Evolutionary conservation across 2,113 vertebrate genomes (phyloP).

Genomic region (Dipodomys spectabilis): DNA sequence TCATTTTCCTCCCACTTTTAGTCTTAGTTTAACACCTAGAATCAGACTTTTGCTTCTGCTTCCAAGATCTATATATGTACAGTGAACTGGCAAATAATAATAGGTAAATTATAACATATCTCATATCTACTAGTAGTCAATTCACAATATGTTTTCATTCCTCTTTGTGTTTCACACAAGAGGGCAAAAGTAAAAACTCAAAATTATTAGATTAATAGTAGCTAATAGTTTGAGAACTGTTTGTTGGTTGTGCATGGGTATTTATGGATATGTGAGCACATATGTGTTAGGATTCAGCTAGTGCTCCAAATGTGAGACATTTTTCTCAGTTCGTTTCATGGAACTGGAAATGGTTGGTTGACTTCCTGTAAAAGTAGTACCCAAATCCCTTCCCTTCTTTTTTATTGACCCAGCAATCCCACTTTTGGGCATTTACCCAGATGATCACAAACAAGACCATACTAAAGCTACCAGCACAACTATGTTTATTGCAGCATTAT

Average conservation of each 20-base stretch:
- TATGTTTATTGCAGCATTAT: too few relatives aligned
- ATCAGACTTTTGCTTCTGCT: not conserved
- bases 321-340: not conserved
- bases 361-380: not conserved
- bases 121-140: too few relatives aligned
- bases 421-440: too few relatives aligned
- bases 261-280: not conserved
- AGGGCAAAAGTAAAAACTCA: not conserved
- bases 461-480: too few relatives aligned
- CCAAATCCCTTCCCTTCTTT: not conserved
- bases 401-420: not conserved
- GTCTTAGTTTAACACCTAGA: not conserved
- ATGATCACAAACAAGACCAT: too few relatives aligned
- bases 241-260: not conserved
- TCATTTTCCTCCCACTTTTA: too few relatives aligned
- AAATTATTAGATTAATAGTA: constrained; percentile 1
- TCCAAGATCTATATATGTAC: not conserved
- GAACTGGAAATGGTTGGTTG: not conserved
- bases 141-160: not conserved
- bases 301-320: not conserved
- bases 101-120: not conserved
- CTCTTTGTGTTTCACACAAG: not conserved
- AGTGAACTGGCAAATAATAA: too few relatives aligned
- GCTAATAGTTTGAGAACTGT: not conserved
- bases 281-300: not conserved